These are phyloP conservation scores for Baccha elongata DNA, from an alignment of 2,888 invertebrate genomes.

Conservation along the genomic window DNA sequence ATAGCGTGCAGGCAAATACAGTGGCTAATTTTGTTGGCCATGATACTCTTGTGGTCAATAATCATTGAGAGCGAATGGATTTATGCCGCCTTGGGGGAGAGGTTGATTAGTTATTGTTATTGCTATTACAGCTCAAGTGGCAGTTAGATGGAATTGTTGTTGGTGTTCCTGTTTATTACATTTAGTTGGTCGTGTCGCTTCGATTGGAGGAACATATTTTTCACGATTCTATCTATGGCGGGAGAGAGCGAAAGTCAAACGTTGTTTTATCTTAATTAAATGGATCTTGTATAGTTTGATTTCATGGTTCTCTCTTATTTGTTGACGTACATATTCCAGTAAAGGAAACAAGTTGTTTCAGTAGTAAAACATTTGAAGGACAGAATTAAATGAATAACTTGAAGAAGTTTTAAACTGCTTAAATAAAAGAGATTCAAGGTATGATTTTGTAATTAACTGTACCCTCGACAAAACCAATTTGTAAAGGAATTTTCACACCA, in stretches of 20 bases:
- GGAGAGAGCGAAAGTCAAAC: slow-evolving; percentile 66
- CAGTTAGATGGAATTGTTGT: slow-evolving; percentile 17
- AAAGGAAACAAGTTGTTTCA: not conserved
- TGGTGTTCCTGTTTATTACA: slow-evolving; percentile 11
- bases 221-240: slow-evolving; percentile 58
- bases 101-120: slow-evolving; percentile 73
- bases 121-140: slow-evolving; percentile 6
- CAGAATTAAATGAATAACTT: not conserved
- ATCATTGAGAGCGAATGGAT: slow-evolving; percentile 68
- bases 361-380: not conserved
- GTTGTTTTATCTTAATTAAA: slow-evolving; percentile 70
- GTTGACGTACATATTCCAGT: not conserved
- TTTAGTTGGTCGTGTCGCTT: slow-evolving; percentile 19
- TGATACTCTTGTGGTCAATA: slow-evolving; percentile 62
- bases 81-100: slow-evolving; percentile 70
- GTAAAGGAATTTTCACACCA: too few species aligned
- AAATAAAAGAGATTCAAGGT: too few species aligned
- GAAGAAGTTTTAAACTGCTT: too few species aligned
- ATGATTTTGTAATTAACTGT: too few species aligned
- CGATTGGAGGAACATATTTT: slow-evolving; percentile 48
- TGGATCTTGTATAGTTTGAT: slow-evolving; percentile 41
- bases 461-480: too few species aligned
- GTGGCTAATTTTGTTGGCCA: slow-evolving; percentile 57
- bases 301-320: slow-evolving; percentile 37
- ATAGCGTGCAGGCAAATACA: slow-evolving; percentile 8